Evolutionary conservation across 2,797 vertebrate species (phyloP), one percentile per base, ranked within the genome.

Genomic region (Brachyrhaphis roseni): DNA sequence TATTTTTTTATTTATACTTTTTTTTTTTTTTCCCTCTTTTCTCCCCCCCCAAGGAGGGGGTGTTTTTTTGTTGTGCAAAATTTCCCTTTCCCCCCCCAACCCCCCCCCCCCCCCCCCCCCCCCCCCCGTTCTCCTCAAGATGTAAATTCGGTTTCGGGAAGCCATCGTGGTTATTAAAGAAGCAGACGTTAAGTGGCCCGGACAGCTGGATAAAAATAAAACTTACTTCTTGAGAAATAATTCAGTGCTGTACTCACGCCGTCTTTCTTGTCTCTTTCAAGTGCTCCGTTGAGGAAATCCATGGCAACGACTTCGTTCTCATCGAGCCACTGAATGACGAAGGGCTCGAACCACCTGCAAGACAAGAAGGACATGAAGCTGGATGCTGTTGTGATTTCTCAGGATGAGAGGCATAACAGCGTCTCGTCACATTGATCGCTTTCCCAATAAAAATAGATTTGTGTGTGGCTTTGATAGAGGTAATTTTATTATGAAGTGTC

Each of bases 261-360:
- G 4, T 99, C 98, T 89, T 99, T 99, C 92, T 98, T 99, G 93
- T 99, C 98, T 86, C 98, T 97, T 94, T 96, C 98, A 86, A 99
- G 94, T 0, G 98, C 98, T 71, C 97, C 98, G 12, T 98, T 97
- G 77, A 99, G 96, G 90, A 99, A 99, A 86, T 99, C 98, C 97
- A 98, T 97, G 77, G 98, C 97, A 28, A 99, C 97, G 10, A 97
- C 98, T 92, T 99, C 98, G 23, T 99, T 99, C 94, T 99, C 98
- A 89, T 97, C 98, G 75, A 99, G 95, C 98, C 98, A 99, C 91
- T 99, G 98, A 88, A 99, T 98, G 83, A 99, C 98, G 90, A 99
- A 99, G 4, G 98, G 97, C 82, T 99, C 98, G 77, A 99, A 99
- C 98, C 98, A 99, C 91, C 98, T 99, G 78, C 81, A 80, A 31